Conservation (phyloP, 1,140 invertebrate genomes). For the Orius insidiosus region DNA sequence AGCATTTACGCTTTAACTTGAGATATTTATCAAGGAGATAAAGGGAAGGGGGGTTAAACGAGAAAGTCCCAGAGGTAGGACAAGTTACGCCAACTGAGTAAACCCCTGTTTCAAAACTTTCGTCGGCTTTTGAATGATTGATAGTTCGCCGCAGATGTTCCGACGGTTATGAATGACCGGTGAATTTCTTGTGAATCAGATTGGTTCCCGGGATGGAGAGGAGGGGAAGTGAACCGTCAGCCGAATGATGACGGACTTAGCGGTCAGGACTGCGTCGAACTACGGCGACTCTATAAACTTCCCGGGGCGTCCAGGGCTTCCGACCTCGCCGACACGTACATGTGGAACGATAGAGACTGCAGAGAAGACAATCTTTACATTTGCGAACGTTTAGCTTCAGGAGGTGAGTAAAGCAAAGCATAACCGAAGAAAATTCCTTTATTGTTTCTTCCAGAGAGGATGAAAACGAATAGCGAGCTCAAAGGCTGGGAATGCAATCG, state of each 20-base stretch:
- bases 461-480: constrained; percentile 23
- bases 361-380: constrained; percentile 47
- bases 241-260: constrained; percentile 65
- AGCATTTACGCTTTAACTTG: no score
- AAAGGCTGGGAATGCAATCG: constrained; percentile 39
- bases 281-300: constrained; percentile 40
- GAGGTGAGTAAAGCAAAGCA: constrained; percentile 1
- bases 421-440: no score
- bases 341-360: constrained; percentile 65
- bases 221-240: constrained; percentile 43
- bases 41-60: no score
- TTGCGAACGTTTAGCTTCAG: constrained; percentile 33
- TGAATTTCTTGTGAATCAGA: constrained; percentile 33
- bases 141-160: no score
- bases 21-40: no score
- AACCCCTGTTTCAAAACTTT: no score
- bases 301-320: constrained; percentile 26
- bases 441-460: constrained; percentile 6
- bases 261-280: constrained; percentile 60
- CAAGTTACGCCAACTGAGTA: no score
- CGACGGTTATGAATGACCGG: constrained; percentile 7
- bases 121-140: no score
- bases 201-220: constrained; percentile 59
- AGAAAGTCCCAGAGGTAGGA: no score
- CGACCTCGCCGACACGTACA: constrained; percentile 31